phyloP scores from a whole-genome alignment of 2,888 invertebrate species.

The Pristionchus mayeri region DNA sequence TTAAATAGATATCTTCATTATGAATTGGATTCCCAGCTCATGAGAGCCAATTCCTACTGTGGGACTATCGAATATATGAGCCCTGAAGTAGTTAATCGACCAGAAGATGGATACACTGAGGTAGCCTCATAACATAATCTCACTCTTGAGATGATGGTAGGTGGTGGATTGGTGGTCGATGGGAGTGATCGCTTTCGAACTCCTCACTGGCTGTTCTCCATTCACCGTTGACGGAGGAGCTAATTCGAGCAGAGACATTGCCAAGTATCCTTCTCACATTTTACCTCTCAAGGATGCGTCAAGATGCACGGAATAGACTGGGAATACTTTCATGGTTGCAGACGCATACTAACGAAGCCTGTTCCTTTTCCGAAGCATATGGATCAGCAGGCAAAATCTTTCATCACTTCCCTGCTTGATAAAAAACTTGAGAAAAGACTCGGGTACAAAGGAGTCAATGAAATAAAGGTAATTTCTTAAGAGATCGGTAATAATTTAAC shows the following conservation, averaged over 20 bases:
- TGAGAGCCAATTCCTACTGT: slow-evolving; percentile 93
- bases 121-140: neutral
- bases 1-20: neutral
- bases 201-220: slow-evolving; percentile 95
- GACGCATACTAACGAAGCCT: slow-evolving; percentile 87
- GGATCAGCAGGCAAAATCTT: slow-evolving; percentile 83
- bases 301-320: neutral
- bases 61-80: slow-evolving; percentile 96
- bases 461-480: slow-evolving; percentile 84
- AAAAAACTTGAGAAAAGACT: slow-evolving; percentile 91
- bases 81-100: slow-evolving; percentile 67
- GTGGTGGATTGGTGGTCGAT: slow-evolving; percentile 99
- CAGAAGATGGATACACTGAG: slow-evolving; percentile 66
- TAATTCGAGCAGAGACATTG: slow-evolving; percentile 95
- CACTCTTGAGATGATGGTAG: neutral
- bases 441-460: slow-evolving; percentile 89
- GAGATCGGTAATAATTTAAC: neutral
- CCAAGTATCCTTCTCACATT: slow-evolving; percentile 79
- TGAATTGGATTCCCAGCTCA: slow-evolving; percentile 52
- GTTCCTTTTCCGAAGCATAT: slow-evolving; percentile 91
- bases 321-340: neutral
- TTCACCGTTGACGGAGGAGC: slow-evolving; percentile 95
- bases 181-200: slow-evolving; percentile 92
- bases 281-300: neutral
- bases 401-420: slow-evolving; percentile 87